A percentile compares a stretch with the other conserved stretches of the same genome.
Conservation (phyloP, 2,888 invertebrate species). For the Herminia tarsipennalis region DNA sequence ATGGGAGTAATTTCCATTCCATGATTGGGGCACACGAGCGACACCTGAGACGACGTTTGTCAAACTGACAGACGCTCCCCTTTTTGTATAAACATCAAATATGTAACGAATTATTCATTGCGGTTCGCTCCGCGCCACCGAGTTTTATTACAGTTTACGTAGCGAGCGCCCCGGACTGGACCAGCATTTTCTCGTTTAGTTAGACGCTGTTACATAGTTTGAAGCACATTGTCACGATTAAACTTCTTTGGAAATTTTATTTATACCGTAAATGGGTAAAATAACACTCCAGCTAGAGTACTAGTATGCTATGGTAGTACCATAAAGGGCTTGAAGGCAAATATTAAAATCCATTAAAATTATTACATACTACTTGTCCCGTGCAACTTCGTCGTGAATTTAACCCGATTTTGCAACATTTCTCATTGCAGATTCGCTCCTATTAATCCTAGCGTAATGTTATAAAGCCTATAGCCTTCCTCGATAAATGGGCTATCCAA, state of each 20-base stretch:
- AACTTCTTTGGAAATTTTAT: conserved; percentile 9
- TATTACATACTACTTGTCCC: too few relatives aligned
- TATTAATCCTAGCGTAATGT: too few relatives aligned
- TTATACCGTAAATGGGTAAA: too few relatives aligned
- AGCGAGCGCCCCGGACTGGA: conserved; percentile 25
- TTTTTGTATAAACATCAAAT: conserved; percentile 60
- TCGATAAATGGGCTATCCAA: too few relatives aligned
- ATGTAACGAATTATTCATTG: conserved; percentile 58
- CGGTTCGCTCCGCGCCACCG: conserved; percentile 41
- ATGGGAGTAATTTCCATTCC: conserved; percentile 55
- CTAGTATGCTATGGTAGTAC: too few relatives aligned
- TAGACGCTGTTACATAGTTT: conserved; percentile 16
- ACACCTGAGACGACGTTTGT: conserved; percentile 60
- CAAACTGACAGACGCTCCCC: conserved; percentile 54
- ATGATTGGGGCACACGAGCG: conserved; percentile 55
- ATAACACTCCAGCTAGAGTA: too few relatives aligned
- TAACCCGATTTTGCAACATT: too few relatives aligned
- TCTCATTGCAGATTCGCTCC: too few relatives aligned
- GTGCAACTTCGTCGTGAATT: too few relatives aligned
- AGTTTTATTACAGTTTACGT: conserved; percentile 51
- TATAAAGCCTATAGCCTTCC: too few relatives aligned
- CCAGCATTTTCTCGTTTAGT: conserved; percentile 31
- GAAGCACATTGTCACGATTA: conserved; percentile 7
- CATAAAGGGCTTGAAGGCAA: too few relatives aligned
- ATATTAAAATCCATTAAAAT: too few relatives aligned